Percentiles rank a stretch among this genome's conserved stretches.
Conservation (phyloP, 2,797 vertebrate species). For the Odontamblyopus lacepedii region DNA sequence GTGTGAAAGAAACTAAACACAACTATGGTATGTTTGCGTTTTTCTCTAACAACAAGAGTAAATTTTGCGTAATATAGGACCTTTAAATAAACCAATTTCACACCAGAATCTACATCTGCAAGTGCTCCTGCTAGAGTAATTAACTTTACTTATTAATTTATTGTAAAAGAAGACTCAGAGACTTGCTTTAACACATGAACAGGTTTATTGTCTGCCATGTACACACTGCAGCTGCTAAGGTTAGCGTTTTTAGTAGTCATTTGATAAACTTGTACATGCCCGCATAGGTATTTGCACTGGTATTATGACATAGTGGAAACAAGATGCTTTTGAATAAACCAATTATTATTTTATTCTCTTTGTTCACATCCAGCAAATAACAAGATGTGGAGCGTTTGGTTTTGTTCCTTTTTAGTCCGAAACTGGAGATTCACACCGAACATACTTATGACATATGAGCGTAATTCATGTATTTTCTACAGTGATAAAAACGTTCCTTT, state of each 20-base stretch:
- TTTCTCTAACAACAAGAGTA: too few species aligned
- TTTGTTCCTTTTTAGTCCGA: constrained; percentile 81
- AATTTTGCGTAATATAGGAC: too few species aligned
- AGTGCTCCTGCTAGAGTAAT: too few species aligned
- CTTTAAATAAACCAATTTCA: too few species aligned
- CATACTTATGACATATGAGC: constrained; percentile 15
- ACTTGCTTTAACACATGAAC: constrained; percentile 86
- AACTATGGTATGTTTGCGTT: too few species aligned
- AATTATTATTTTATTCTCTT: constrained; percentile 76
- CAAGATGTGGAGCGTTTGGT: constrained; percentile 73
- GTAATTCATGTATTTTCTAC: constrained; percentile 28
- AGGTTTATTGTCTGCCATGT: constrained; percentile 92
- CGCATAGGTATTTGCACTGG: constrained; percentile 80
- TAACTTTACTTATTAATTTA: neutral
- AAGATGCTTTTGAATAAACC: constrained; percentile 89
- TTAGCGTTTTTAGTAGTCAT: constrained; percentile 84
- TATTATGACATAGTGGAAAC: constrained; percentile 88
- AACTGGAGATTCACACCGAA: constrained; percentile 83
- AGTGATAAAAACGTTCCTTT: constrained; percentile 24
- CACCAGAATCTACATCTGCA: too few species aligned
- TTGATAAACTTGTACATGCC: constrained; percentile 93
- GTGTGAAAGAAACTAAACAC: too few species aligned
- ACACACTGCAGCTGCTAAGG: constrained; percentile 91
- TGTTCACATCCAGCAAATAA: constrained; percentile 82
- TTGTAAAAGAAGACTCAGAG: constrained; percentile 54